Base-by-base conservation (phyloP, 1,140 invertebrate species). In the Zophobas atratus region DNA sequence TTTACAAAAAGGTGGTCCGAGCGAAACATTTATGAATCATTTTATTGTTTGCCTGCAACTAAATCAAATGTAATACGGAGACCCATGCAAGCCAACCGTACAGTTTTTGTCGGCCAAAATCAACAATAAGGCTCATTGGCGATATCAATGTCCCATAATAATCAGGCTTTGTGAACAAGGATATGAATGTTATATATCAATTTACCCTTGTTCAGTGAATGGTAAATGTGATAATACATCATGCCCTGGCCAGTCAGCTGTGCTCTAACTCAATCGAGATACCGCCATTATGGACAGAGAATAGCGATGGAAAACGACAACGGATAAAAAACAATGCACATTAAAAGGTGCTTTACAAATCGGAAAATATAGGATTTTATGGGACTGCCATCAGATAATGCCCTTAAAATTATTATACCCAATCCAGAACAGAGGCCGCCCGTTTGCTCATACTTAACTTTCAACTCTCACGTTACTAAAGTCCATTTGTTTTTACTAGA, bases 111-210 rank as follows among this genome's bases (percentile, higher is more conserved):
- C 48, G 56, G 43, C 35, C 43, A 67, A 48, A 53, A 67, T 67
- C 74, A 76, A 63, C 74, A 63, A 67, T 53, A 76, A 76, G 74
- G 74, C 74, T 70, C 74, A 76, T 76, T 76, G 73, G 38, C 60
- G 60, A 51, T 76, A 76, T 76, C 63, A 76, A 76, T 76, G 75
- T 79, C 74, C 77, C 77, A 78, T 80, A 77, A 80, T 80, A 80
- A 80, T 80, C 79, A 73, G 75, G 77, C 79, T 78, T 80, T 80
- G 77, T 79, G 48, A 38, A 75, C 77, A 71, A 75, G 79, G 77
- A 80, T 80, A 80, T 80, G 79, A 80, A 80, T 78, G 79, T 78
- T 80, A 78, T 80, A 80, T 80, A 80, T 80, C 79, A 80, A 80
- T 80, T 80, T 80, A 78, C 70, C 79, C 76, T 78, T 78, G 79